These are phyloP conservation scores for Ennomos erosarius DNA, from an alignment of 2,888 invertebrate species.

Conservation along the genomic window DNA sequence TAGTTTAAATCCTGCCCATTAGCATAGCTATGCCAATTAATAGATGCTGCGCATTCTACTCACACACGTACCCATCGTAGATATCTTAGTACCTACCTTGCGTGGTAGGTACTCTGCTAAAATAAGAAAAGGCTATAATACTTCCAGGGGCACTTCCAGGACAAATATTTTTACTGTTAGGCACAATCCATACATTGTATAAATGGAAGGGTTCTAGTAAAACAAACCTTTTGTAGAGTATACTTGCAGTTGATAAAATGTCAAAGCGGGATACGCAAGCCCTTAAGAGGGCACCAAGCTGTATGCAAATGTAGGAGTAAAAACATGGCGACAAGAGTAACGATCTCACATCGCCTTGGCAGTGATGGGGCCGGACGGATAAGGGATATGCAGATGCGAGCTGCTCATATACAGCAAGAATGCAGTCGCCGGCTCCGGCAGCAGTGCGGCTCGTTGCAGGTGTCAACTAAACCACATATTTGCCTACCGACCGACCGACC, in stretches of 20 bases:
- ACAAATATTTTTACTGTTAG: no score
- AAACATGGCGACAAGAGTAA: slow-evolving; percentile 10
- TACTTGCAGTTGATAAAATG: background rate
- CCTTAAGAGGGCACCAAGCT: slow-evolving; percentile 7
- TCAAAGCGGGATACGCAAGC: slow-evolving; percentile 2
- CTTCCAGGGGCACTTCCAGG: no score
- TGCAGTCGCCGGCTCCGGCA: background rate
- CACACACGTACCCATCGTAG: background rate
- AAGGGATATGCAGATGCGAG: slow-evolving; percentile 15
- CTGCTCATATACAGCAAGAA: slow-evolving; percentile 6
- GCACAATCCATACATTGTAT: no score
- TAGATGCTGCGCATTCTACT: slow-evolving; percentile 11
- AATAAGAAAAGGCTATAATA: no score
- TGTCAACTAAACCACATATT: slow-evolving; percentile 9
- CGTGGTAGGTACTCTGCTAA: no score
- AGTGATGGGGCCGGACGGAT: background rate
- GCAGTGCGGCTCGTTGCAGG: background rate
- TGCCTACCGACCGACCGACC: background rate
- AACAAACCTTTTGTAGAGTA: no score
- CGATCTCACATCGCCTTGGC: slow-evolving; percentile 2
- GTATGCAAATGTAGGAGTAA: slow-evolving; percentile 14
- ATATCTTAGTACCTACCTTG: background rate
- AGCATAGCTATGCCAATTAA: slow-evolving; percentile 33
- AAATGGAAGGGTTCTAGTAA: no score
- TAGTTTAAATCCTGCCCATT: slow-evolving; percentile 2